phyloP scores from a whole-genome alignment of 1,140 invertebrate species.

The Drosophila tsacasi region DNA sequence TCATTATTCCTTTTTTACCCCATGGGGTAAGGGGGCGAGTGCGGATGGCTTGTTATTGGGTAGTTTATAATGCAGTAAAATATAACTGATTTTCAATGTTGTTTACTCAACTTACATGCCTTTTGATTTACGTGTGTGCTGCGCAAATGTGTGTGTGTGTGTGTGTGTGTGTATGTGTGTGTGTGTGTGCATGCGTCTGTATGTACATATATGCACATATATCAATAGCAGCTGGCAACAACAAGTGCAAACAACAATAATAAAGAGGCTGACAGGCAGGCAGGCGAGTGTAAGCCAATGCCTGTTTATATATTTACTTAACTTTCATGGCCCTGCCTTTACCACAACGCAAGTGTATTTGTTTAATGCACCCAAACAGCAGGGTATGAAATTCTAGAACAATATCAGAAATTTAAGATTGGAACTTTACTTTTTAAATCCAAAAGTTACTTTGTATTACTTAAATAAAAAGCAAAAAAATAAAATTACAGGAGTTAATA shows the following conservation, averaged over 20 bases:
- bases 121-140: slow-evolving; percentile 52
- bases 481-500: too few species aligned
- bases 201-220: slow-evolving; percentile 25
- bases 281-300: slow-evolving; percentile 70
- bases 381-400: background rate
- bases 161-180: background rate
- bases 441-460: background rate
- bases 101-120: slow-evolving; percentile 73
- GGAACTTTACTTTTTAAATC: background rate
- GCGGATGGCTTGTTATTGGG: slow-evolving; percentile 7
- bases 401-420: background rate
- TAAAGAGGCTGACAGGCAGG: slow-evolving; percentile 63
- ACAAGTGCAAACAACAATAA: slow-evolving; percentile 63
- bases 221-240: slow-evolving; percentile 77
- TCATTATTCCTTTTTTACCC: slow-evolving; percentile 4
- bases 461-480: too few species aligned
- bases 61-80: slow-evolving; percentile 57
- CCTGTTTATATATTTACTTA: slow-evolving; percentile 61
- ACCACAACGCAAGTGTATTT: slow-evolving; percentile 30
- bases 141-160: background rate
- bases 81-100: slow-evolving; percentile 77
- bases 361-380: slow-evolving; percentile 17
- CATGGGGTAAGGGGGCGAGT: background rate
- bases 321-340: slow-evolving; percentile 49
- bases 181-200: background rate